Evolutionary conservation across 2,888 invertebrate species (phyloP).

Genomic region (Hypomecis atomaria): DNA sequence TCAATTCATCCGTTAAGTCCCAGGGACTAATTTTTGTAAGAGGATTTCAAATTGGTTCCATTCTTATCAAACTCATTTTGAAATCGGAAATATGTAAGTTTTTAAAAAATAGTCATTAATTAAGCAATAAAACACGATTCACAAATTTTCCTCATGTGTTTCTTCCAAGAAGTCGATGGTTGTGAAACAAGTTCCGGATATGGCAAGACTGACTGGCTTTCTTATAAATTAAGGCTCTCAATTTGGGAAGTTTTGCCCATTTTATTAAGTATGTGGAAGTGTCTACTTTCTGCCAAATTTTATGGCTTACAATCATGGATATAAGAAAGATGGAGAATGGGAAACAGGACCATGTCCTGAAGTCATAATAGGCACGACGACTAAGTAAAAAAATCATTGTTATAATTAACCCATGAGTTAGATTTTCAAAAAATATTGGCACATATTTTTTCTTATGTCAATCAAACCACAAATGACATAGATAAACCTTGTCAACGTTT

Average conservation of each 20-base stretch:
- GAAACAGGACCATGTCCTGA: neutral
- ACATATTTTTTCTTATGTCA: too few species aligned
- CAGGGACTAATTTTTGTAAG: neutral
- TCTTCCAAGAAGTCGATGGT: conserved; percentile 23
- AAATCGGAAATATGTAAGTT: too few species aligned
- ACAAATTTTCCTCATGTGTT: conserved; percentile 21
- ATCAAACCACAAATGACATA: too few species aligned
- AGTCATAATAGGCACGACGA: too few species aligned
- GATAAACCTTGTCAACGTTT: too few species aligned
- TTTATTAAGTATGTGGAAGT: neutral
- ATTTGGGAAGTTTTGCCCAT: neutral
- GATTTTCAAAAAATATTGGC: too few species aligned
- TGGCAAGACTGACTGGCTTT: conserved; percentile 12
- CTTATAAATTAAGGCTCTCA: conserved; percentile 10
- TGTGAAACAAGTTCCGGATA: conserved; percentile 16
- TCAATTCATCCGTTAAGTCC: conserved; percentile 31
- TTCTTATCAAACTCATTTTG: too few species aligned
- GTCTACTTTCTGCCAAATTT: neutral
- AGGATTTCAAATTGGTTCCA: too few species aligned
- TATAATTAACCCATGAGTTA: too few species aligned
- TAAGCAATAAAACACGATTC: conserved; percentile 3
- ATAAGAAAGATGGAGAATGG: neutral
- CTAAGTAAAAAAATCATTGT: too few species aligned
- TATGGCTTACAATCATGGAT: neutral
- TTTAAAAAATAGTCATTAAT: too few species aligned